Evolutionary conservation across 2,888 invertebrate species (phyloP).

Genomic region (Hemaris fuciformis): DNA sequence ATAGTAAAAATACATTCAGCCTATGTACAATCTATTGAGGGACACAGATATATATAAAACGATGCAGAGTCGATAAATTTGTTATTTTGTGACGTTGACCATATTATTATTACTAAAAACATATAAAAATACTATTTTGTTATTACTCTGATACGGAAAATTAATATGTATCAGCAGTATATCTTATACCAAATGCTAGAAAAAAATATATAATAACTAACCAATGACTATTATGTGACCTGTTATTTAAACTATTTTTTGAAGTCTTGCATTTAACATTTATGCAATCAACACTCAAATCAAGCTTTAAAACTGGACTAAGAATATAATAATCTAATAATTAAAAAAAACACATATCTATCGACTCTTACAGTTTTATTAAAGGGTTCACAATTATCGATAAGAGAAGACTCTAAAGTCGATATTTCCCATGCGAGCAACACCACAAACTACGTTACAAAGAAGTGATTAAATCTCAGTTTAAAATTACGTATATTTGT

Average conservation of each 20-base stretch:
- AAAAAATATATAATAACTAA: too few species aligned
- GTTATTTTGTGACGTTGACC: not conserved
- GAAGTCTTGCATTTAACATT: too few species aligned
- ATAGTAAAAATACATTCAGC: not conserved
- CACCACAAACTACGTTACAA: slow-evolving; percentile 4
- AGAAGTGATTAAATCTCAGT: slow-evolving; percentile 5
- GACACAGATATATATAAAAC: too few species aligned
- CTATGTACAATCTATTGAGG: not conserved
- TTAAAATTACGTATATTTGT: slow-evolving; percentile 7
- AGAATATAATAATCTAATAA: too few species aligned
- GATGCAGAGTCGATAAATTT: not conserved
- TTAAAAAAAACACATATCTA: too few species aligned
- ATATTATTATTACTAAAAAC: not conserved
- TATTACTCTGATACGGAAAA: too few species aligned
- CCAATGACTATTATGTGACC: too few species aligned
- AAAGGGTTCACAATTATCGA: not conserved
- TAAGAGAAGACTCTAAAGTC: not conserved
- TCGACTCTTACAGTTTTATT: not conserved
- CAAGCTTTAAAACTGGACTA: too few species aligned
- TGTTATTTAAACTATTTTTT: too few species aligned
- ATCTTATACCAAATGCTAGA: too few species aligned
- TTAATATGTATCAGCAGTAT: not conserved
- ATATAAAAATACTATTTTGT: not conserved
- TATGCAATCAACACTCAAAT: too few species aligned
- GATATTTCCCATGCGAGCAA: not conserved